Base-by-base conservation (phyloP, 2,888 invertebrate species). In the Ctenicera cuprea region DNA sequence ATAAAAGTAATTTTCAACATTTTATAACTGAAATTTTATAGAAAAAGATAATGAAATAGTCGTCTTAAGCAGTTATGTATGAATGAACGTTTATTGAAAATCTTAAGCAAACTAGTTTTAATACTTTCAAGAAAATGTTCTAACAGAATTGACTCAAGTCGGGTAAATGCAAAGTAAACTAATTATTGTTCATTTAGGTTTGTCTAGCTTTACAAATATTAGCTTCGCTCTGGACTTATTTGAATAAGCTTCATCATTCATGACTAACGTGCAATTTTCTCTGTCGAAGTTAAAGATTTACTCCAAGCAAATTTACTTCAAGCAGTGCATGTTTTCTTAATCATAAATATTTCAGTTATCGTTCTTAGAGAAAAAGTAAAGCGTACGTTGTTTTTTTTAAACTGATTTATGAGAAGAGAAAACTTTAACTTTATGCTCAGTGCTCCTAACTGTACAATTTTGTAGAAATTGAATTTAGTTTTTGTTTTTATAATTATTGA, bases 141-240 rank as follows among this genome's bases (percentile, higher is more conserved):
- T 7, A 14, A n/a, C n/a, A 52, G 9, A 14, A 22, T 41, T 14
- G 12, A 22, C 18, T 52, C 20, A 26, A 26, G 26, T 26, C 8
- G 7, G 22, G 1, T 3, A 26, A 26, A 2, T 26, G 5, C 52
- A 52, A 26, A 52, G 52, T 26, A 52, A 52, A 52, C 52, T 30
- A 52, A 52, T 52, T 26, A 26, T 26, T 26, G 22, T 41, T 41
- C 41, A 41, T 41, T 41, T 52, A n/a, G 12, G 20, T 52, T 52
- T 26, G 30, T n/a, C 20, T 52, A 14, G 26, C 20, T 52, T 26
- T 52, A 20, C 30, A 52, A 52, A 52, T 26, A 52, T n/a, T 22
- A 52, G 9, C 22, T 26, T 26, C 7, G 26, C 12, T n/a, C 7
- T 52, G 20, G 7, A 48, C 9, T 48, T 48, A 22, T 48, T 48